Conservation (phyloP, 2,113 vertebrate species). For the Hirundichthys speculiger region DNA sequence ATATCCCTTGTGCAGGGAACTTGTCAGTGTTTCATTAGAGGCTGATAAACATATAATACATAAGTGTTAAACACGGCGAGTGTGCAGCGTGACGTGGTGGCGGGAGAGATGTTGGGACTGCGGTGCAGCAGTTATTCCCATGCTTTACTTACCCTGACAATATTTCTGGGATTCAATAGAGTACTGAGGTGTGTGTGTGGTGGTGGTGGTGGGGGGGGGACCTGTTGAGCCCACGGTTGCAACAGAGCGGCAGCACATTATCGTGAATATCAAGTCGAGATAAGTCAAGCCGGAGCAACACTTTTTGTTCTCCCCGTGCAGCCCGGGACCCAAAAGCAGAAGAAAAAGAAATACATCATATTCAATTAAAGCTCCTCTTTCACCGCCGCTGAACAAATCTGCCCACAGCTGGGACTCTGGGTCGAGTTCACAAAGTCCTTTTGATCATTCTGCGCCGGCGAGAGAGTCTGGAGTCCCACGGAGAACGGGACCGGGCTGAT, state of each 20-base stretch:
- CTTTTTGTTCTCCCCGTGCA: slow-evolving; percentile 15
- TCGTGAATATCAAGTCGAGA: slow-evolving; percentile 21
- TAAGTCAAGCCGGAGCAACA: slow-evolving; percentile 30
- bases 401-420: slow-evolving; percentile 75
- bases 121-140: slow-evolving; percentile 58
- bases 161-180: slow-evolving; percentile 49
- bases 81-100: slow-evolving; percentile 47
- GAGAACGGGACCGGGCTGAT: slow-evolving; percentile 71
- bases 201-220: slow-evolving; percentile 8
- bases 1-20: slow-evolving; percentile 72
- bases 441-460: slow-evolving; percentile 73
- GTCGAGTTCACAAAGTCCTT: slow-evolving; percentile 71
- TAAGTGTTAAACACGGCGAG: slow-evolving; percentile 71
- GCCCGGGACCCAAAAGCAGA: slow-evolving; percentile 41
- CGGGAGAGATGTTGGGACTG: slow-evolving; percentile 67
- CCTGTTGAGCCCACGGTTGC: slow-evolving; percentile 27
- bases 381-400: slow-evolving; percentile 68
- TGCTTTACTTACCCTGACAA: slow-evolving; percentile 53
- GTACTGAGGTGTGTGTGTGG: too few relatives aligned
- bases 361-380: slow-evolving; percentile 75
- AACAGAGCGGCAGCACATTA: slow-evolving; percentile 17
- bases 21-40: slow-evolving; percentile 81
- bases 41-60: slow-evolving; percentile 78
- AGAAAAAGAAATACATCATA: slow-evolving; percentile 71
- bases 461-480: slow-evolving; percentile 71